phyloP scores from a whole-genome alignment of 1,140 invertebrate genomes.

The Zophobas morio region DNA sequence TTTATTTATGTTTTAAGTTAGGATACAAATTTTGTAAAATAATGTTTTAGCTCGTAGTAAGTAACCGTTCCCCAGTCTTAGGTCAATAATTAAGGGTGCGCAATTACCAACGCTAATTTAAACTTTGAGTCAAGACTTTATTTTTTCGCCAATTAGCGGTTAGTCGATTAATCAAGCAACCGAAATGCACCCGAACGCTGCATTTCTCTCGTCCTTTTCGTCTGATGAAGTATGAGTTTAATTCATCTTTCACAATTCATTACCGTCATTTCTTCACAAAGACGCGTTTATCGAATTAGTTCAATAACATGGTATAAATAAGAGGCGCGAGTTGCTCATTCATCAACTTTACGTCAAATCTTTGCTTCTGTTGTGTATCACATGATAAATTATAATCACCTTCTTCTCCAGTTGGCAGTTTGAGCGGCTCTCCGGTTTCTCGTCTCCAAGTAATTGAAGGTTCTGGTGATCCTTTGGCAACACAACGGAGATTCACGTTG shows the following conservation, averaged over 20 bases:
- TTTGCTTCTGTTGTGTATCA: not conserved
- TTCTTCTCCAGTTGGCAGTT: constrained; percentile 71
- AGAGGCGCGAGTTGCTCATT: constrained; percentile 3
- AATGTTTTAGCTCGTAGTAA: no score
- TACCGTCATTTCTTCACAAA: constrained; percentile 17
- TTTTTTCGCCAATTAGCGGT: no score
- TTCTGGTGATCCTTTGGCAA: constrained; percentile 86
- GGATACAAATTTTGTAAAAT: no score
- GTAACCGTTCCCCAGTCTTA: no score
- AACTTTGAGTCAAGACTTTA: no score
- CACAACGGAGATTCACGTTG: constrained; percentile 88
- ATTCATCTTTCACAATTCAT: constrained; percentile 23
- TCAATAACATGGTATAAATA: not conserved
- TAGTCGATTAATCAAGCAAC: no score
- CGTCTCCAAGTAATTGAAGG: constrained; percentile 89
- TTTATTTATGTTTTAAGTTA: no score
- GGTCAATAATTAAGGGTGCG: no score
- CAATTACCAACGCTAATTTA: no score
- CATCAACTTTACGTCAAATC: constrained; percentile 16
- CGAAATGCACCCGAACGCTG: no score
- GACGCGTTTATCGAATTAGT: constrained; percentile 18
- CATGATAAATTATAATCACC: constrained; percentile 64
- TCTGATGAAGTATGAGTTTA: not conserved
- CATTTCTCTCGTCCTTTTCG: no score
- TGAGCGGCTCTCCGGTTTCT: constrained; percentile 80